Conservation (phyloP, 2,888 invertebrate genomes). For the Drosophila parthenogenetica region DNA sequence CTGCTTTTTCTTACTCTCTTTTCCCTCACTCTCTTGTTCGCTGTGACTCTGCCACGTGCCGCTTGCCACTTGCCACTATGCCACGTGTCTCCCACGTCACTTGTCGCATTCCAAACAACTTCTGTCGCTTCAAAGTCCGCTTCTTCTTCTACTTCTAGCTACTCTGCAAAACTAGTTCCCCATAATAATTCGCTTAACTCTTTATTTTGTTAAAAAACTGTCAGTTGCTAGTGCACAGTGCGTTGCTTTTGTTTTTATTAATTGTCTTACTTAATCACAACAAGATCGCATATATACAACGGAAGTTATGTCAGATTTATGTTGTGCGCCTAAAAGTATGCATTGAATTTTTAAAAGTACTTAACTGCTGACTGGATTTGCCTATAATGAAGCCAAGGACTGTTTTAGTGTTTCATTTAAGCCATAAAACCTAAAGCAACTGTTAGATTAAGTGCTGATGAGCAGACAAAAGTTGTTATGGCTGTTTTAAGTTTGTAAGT, state of each 20-base stretch:
- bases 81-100: conserved; percentile 32
- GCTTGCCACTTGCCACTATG: conserved; percentile 31
- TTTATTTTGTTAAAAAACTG: not conserved
- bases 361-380: not conserved
- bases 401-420: too few species aligned
- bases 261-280: too few species aligned
- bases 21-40: not conserved
- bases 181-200: conserved; percentile 38
- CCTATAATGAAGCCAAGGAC: too few species aligned
- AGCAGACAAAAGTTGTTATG: too few species aligned
- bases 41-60: conserved; percentile 42
- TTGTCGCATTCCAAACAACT: conserved; percentile 49
- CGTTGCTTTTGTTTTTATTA: too few species aligned
- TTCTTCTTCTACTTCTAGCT: not conserved
- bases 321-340: not conserved
- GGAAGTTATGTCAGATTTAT: not conserved
- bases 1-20: not conserved
- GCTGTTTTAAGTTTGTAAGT: too few species aligned
- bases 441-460: too few species aligned
- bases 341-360: not conserved
- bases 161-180: conserved; percentile 33
- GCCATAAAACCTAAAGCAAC: too few species aligned
- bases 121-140: conserved; percentile 10
- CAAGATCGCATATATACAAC: not conserved
- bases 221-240: not conserved